phyloP scores from a whole-genome alignment of 2,113 vertebrate species.

The Chloroceryle aenea region DNA sequence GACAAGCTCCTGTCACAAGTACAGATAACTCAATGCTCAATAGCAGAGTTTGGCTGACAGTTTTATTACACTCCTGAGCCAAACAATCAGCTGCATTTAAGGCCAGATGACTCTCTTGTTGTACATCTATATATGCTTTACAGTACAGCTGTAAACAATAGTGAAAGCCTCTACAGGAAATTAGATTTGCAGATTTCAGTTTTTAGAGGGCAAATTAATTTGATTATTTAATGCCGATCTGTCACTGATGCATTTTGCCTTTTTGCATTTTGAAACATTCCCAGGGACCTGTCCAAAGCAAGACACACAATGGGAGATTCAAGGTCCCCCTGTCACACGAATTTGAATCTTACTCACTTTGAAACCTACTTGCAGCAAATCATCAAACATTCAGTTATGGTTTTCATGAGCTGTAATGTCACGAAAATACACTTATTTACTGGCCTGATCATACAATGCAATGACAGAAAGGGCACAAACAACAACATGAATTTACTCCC shows the following conservation, averaged over 20 bases:
- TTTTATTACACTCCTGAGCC: conserved; percentile 38
- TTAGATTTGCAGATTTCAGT: conserved; percentile 57
- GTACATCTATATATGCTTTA: conserved; percentile 3
- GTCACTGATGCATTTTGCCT: background rate
- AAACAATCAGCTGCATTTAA: conserved; percentile 19
- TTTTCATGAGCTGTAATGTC: background rate
- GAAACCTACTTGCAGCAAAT: background rate
- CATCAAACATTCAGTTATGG: background rate
- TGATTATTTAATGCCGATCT: background rate
- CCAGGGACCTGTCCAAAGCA: background rate
- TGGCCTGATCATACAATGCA: background rate
- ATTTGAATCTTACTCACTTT: background rate
- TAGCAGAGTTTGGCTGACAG: conserved; percentile 35
- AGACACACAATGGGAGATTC: background rate
- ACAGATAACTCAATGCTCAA: conserved; percentile 15
- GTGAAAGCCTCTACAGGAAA: conserved; percentile 35
- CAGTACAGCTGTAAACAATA: conserved; percentile 54
- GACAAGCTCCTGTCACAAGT: conserved; percentile 1
- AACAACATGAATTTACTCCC: background rate
- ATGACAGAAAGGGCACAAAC: background rate
- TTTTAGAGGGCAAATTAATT: conserved; percentile 20
- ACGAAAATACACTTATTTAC: background rate
- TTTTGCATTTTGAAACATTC: background rate
- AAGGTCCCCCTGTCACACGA: background rate
- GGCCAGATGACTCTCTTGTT: conserved; percentile 51